Percentiles rank a stretch among this genome's conserved stretches.
phyloP scores from a whole-genome alignment of 2,888 invertebrate species.

The Agrypnus murinus region DNA sequence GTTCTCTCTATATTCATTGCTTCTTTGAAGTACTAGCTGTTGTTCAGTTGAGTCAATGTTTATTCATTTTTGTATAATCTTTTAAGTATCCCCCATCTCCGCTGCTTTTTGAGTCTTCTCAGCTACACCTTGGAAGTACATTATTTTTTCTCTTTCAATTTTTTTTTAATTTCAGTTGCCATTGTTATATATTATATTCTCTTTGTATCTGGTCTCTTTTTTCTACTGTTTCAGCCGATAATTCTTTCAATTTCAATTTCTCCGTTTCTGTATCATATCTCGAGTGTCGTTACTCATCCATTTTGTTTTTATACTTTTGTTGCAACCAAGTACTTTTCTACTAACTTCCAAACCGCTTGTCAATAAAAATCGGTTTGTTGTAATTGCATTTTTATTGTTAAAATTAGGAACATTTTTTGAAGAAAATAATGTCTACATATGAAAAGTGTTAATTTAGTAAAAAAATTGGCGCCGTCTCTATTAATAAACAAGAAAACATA shows the following conservation, averaged over 20 bases:
- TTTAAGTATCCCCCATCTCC: background rate
- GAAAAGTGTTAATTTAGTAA: no score
- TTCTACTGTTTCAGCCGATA: no score
- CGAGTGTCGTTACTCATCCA: background rate
- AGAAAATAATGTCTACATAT: no score
- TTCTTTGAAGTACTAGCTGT: background rate
- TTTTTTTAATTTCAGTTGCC: background rate
- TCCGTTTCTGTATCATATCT: background rate
- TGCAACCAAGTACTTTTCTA: background rate
- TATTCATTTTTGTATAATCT: background rate
- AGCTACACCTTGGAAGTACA: background rate
- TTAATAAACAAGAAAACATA: no score
- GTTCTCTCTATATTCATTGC: background rate
- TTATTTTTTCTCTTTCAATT: constrained; percentile 6
- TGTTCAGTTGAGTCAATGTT: background rate
- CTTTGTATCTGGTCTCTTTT: background rate
- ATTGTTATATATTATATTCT: background rate
- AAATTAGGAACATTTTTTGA: no score
- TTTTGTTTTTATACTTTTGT: background rate
- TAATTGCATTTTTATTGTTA: no score
- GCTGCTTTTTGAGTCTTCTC: background rate
- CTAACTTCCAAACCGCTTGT: background rate
- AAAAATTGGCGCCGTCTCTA: no score
- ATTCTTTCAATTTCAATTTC: background rate
- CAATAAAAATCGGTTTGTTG: no score